Percentiles rank a stretch among this genome's conserved stretches.
These are phyloP conservation scores for Pecten maximus DNA, from an alignment of 2,888 invertebrate species.

Conservation along the genomic window DNA sequence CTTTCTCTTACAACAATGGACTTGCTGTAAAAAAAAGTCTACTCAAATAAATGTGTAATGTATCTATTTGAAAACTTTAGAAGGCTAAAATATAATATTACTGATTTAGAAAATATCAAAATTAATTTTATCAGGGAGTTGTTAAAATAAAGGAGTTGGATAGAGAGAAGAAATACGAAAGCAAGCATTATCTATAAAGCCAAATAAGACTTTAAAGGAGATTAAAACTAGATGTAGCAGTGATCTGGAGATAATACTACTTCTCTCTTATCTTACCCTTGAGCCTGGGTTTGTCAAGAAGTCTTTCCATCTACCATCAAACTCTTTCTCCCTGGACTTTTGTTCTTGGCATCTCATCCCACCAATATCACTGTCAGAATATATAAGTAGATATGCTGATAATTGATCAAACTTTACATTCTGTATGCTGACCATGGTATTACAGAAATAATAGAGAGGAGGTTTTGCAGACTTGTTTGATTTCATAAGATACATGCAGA, in stretches of 20 bases:
- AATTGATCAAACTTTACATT: not conserved
- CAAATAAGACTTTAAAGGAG: too few species aligned
- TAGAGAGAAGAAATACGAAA: not conserved
- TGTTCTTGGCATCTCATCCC: conserved; percentile 68
- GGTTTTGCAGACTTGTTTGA: not conserved
- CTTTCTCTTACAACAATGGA: too few species aligned
- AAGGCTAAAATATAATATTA: too few species aligned
- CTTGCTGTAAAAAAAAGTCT: too few species aligned
- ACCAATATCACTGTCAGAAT: conserved; percentile 74
- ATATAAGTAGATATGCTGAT: not conserved
- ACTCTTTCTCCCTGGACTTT: conserved; percentile 67
- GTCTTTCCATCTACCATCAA: conserved; percentile 66
- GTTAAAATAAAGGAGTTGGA: not conserved
- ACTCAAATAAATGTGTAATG: too few species aligned
- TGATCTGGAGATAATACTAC: not conserved
- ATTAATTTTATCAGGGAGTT: too few species aligned
- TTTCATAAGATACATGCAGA: too few species aligned
- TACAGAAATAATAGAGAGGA: not conserved
- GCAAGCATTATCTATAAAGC: not conserved
- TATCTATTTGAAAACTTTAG: too few species aligned
- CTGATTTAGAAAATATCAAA: too few species aligned
- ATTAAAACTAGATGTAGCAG: not conserved
- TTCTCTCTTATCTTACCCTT: not conserved
- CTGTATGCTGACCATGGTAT: not conserved
- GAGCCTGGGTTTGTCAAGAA: conserved; percentile 61